A percentile compares a stretch with the other conserved stretches of the same genome.
phyloP scores from a whole-genome alignment of 1,140 invertebrate species.

The Temnothorax nylanderi region DNA sequence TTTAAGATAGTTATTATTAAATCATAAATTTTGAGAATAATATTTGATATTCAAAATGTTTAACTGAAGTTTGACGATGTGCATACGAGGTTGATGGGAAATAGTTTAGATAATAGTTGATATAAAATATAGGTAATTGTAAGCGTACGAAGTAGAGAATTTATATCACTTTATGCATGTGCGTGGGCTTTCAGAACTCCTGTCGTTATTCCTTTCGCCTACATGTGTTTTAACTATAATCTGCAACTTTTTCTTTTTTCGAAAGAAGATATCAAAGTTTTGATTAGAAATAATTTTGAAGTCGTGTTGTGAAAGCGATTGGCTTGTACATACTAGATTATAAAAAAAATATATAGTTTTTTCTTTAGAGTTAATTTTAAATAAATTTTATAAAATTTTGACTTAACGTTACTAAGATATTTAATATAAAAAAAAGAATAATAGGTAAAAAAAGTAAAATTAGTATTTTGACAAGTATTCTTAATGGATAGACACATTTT shows the following conservation, averaged over 20 bases:
- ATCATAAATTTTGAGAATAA: slow-evolving; percentile 8
- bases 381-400: background rate
- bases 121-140: slow-evolving; percentile 1
- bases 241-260: background rate
- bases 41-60: background rate
- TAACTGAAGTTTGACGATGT: background rate
- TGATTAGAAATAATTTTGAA: background rate
- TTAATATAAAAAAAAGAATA: background rate
- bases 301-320: background rate
- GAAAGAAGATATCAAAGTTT: background rate
- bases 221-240: background rate
- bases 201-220: background rate
- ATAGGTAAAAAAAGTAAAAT: background rate
- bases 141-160: background rate
- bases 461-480: background rate
- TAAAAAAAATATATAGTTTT: background rate
- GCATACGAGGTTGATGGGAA: background rate
- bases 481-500: background rate
- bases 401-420: background rate
- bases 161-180: background rate
- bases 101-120: slow-evolving; percentile 3
- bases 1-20: slow-evolving; percentile 22
- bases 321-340: background rate
- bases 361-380: background rate
- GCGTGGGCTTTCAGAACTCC: background rate